Conservation (phyloP, 2,888 invertebrate genomes). For the Blastobasis lacticolella region DNA sequence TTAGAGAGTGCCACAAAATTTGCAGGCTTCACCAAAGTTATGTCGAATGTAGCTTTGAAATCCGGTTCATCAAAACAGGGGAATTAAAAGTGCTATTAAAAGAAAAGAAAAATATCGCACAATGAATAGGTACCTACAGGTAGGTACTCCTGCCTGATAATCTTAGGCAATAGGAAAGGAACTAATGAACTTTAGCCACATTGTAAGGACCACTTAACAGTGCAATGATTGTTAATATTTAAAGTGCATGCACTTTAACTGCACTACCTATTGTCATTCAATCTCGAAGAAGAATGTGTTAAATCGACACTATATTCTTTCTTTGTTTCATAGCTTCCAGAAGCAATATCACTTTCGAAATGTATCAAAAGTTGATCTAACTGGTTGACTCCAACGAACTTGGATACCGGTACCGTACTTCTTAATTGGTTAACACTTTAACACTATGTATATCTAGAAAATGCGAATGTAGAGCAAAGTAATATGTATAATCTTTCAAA, state of each 20-base stretch:
- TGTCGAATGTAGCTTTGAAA: conserved; percentile 89
- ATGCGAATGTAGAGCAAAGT: conserved; percentile 74
- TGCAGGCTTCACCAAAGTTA: conserved; percentile 83
- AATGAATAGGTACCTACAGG: too few relatives aligned
- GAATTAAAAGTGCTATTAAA: conserved; percentile 66
- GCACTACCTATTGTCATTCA: conserved; percentile 65
- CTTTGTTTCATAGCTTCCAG: conserved; percentile 65
- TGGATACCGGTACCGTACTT: conserved; percentile 31
- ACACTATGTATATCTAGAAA: conserved; percentile 67
- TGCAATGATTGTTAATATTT: background rate
- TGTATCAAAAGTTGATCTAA: conserved; percentile 50
- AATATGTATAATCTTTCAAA: conserved; percentile 45
- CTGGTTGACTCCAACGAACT: conserved; percentile 38
- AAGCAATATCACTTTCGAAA: conserved; percentile 30
- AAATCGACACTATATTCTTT: conserved; percentile 79
- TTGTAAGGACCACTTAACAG: background rate
- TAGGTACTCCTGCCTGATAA: background rate
- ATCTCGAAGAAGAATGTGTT: conserved; percentile 79
- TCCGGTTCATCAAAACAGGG: conserved; percentile 97
- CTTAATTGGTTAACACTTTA: conserved; percentile 33
- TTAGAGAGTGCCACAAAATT: conserved; percentile 88
- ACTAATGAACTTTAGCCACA: background rate
- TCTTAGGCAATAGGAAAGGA: background rate
- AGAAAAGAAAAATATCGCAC: conserved; percentile 1
- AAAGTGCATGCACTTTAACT: background rate